These are phyloP conservation scores for Poecilia wingei DNA, from an alignment of 2,797 vertebrate genomes.

Conservation along the genomic window DNA sequence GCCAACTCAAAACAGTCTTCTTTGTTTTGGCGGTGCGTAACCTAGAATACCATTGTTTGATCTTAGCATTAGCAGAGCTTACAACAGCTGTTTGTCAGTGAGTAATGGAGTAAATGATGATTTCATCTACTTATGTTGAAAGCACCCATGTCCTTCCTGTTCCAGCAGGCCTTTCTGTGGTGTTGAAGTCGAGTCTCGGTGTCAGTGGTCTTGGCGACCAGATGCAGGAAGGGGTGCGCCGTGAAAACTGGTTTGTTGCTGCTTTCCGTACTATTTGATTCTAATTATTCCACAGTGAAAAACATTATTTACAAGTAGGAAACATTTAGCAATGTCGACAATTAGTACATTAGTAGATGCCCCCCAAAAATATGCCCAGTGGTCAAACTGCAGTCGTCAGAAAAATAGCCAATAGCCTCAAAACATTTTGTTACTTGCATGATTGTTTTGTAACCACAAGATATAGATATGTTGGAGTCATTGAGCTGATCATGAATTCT, in stretches of 20 bases:
- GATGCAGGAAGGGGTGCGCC: conserved; percentile 51
- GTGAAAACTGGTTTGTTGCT: conserved; percentile 76
- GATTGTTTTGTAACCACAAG: not conserved
- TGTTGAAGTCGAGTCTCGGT: conserved; percentile 58
- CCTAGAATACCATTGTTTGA: conserved; percentile 56
- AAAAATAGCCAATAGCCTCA: not conserved
- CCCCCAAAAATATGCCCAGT: not conserved
- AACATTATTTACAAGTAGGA: not conserved
- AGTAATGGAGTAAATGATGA: conserved; percentile 55
- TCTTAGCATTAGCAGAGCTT: conserved; percentile 50
- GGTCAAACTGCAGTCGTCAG: not conserved
- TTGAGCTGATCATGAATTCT: not conserved
- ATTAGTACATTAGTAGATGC: not conserved
- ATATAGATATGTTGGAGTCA: not conserved
- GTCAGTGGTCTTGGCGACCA: conserved; percentile 57
- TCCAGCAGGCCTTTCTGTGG: conserved; percentile 40
- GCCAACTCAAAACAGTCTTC: conserved; percentile 55
- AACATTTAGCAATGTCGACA: not conserved
- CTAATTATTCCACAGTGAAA: not conserved
- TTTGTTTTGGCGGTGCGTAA: conserved; percentile 54
- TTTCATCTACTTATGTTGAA: conserved; percentile 37
- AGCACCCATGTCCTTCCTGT: conserved; percentile 41
- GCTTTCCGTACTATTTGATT: conserved; percentile 14
- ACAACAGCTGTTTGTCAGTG: conserved; percentile 57
- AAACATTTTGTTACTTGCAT: not conserved